These are phyloP conservation scores for Drosophila cardini DNA, from an alignment of 1,140 invertebrate genomes.

Conservation along the genomic window DNA sequence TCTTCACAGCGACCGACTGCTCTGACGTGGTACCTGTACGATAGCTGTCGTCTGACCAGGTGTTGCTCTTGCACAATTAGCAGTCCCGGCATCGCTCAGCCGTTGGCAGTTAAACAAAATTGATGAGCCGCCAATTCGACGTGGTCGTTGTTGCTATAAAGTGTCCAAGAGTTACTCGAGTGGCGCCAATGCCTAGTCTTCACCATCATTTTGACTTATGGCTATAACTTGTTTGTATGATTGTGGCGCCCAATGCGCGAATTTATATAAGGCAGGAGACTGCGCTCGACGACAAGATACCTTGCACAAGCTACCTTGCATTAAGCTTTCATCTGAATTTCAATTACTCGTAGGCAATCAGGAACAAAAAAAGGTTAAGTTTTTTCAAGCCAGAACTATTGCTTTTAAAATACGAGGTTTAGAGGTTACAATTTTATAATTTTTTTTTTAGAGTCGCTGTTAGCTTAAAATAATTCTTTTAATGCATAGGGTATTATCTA, in stretches of 20 bases:
- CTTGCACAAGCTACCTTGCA: too few relatives aligned
- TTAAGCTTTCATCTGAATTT: too few relatives aligned
- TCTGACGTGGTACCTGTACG: background rate
- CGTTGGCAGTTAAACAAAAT: constrained; percentile 29
- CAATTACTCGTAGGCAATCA: too few relatives aligned
- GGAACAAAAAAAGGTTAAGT: too few relatives aligned
- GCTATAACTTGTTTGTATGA: constrained; percentile 7
- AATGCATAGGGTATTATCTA: constrained; percentile 4
- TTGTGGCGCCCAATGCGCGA: background rate
- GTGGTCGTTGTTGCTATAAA: background rate
- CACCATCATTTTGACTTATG: constrained; percentile 14
- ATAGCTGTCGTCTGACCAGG: constrained; percentile 6
- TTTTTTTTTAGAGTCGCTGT: too few relatives aligned
- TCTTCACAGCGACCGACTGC: constrained; percentile 1
- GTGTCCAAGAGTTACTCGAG: constrained; percentile 3
- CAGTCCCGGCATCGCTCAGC: constrained; percentile 11
- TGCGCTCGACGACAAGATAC: background rate
- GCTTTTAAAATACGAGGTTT: too few relatives aligned
- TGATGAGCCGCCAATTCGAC: constrained; percentile 18
- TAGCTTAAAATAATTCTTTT: too few relatives aligned
- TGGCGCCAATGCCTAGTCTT: constrained; percentile 16
- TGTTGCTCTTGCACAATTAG: constrained; percentile 44
- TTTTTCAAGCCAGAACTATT: too few relatives aligned
- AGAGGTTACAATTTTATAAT: too few relatives aligned
- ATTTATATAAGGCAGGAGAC: background rate